Evolutionary conservation across 2,888 invertebrate genomes (phyloP), one percentile per base, ranked within the genome.

Genomic region (Mythimna lalbum): DNA sequence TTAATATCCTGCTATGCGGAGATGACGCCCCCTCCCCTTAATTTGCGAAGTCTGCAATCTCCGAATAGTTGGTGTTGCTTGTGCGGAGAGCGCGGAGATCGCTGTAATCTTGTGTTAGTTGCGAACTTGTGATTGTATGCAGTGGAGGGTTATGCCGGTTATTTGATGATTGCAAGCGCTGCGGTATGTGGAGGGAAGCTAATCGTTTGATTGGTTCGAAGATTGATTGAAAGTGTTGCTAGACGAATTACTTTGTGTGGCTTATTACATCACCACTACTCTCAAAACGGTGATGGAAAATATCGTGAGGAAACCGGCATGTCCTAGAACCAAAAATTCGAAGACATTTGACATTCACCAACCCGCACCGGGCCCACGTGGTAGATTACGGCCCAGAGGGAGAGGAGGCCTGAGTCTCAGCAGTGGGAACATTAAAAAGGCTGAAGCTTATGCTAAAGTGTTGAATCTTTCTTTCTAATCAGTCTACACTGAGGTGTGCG

Each of bases 1-100:
- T 89, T 89, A 90, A 90, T 89, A 89, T 90, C 88, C 87, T 88
- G 89, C 75, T 73, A 74, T 83, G 73, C 68, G 84, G 80, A 82
- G 82, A 83, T 78, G 82, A 76, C 77, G 73, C 68, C 71, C 63
- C 56, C 68, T 10, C 69, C 59, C 72, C 60, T 73, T 76, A 61
- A 71, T 73, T 79, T 80, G 69, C 70, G 73, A 70, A 78, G 63
- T 81, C 74, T 70, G 84, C 86, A 84, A 84, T 84, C 86, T 87
- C 84, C 75, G 84, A 86, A 87, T 85, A 87, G 82, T 87, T 88
- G 80, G 78, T 75, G 63, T 73, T 67, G 67, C 39, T 49, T 7
- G 74, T 52, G 47, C 56, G 65, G 56, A 64, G 68, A 9, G 33
- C 17, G 74, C 80, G 61, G 72, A 75, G 71, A 62, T 64, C 80